Conservation (phyloP, 2,797 vertebrate genomes). For the Spea hammondii region DNA sequence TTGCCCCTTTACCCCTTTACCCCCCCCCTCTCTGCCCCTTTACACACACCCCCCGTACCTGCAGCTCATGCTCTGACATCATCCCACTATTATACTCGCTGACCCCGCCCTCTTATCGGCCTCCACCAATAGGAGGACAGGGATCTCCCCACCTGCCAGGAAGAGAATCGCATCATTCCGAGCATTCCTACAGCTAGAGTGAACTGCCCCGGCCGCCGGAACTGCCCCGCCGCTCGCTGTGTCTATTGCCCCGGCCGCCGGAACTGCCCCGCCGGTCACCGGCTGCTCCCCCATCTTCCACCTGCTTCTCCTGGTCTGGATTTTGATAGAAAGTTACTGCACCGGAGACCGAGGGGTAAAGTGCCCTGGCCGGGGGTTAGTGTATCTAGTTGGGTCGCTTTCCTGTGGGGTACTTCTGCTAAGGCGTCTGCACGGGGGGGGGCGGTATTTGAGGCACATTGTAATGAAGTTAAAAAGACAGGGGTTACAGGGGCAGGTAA, state of each 20-base stretch:
- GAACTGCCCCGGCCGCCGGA: slow-evolving; percentile 17
- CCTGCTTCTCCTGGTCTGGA: slow-evolving; percentile 6
- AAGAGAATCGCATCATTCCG: slow-evolving; percentile 90
- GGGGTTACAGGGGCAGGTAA: too few species aligned
- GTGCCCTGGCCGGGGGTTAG: not conserved
- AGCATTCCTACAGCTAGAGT: slow-evolving; percentile 73
- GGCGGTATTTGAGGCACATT: too few species aligned
- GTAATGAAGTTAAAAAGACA: too few species aligned
- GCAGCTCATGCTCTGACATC: slow-evolving; percentile 64
- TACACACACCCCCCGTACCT: not conserved
- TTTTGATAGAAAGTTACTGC: slow-evolving; percentile 5
- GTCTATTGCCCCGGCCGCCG: slow-evolving; percentile 1
- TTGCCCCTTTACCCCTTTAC: not conserved
- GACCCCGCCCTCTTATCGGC: slow-evolving; percentile 66
- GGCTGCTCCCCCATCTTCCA: not conserved
- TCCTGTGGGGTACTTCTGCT: not conserved
- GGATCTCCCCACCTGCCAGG: slow-evolving; percentile 87
- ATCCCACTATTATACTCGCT: slow-evolving; percentile 68
- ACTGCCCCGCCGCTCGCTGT: not conserved
- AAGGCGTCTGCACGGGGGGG: not conserved
- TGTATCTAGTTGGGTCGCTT: not conserved
- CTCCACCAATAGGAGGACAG: slow-evolving; percentile 71
- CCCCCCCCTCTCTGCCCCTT: not conserved
- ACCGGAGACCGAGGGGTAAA: not conserved
- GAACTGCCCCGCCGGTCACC: not conserved